Evolutionary conservation across 2,113 vertebrate species (phyloP), one percentile per base, ranked within the genome.

Genomic region (Circaetus gallicus): DNA sequence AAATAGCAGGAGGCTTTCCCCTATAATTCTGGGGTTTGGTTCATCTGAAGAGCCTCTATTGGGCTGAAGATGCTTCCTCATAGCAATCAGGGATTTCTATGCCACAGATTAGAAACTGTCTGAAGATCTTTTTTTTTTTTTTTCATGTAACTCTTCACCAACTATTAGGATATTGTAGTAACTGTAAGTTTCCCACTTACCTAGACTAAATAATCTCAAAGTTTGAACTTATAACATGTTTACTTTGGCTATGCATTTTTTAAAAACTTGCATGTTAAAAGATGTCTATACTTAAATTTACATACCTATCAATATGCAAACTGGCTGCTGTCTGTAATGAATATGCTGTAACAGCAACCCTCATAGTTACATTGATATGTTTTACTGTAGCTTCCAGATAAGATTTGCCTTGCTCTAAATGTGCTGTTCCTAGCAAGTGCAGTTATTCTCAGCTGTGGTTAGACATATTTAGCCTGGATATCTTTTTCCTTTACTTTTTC

Each of bases 1-100:
- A n/a, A 50, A 53, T 3, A 38, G 20, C 34, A 53, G 3, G 7
- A 81, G 16, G 45, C 31, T 70, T 70, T 93, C 29, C 24, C 20
- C 13, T 18, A 0, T 26, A 36, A 21, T 34, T 59, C 40, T 45
- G 13, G 5, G 2, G 16, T 29, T 1, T 71, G 43, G 6, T 70
- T 87, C 50, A 79, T 7, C 26, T 84, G 36, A 38, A 71, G 43
- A 82, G 7, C 36, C 11, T 45, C 25, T 70, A n/a, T 53, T 22
- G 38, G 13, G n/a, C 13, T 50, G 62, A 80, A 76, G 16, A 8
- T 71, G 8, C 6, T 82, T 29, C n/a, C 43, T 59, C 50, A 0
- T 1, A 43, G 13, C 31, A 74, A 6, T 76, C 9, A 3, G 34
- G n/a, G 52, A 32, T 49, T 85, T 89, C 43, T 82, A 29, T 56